Evolutionary conservation across 2,888 invertebrate genomes (phyloP).

Genomic region (Idaea biselata): DNA sequence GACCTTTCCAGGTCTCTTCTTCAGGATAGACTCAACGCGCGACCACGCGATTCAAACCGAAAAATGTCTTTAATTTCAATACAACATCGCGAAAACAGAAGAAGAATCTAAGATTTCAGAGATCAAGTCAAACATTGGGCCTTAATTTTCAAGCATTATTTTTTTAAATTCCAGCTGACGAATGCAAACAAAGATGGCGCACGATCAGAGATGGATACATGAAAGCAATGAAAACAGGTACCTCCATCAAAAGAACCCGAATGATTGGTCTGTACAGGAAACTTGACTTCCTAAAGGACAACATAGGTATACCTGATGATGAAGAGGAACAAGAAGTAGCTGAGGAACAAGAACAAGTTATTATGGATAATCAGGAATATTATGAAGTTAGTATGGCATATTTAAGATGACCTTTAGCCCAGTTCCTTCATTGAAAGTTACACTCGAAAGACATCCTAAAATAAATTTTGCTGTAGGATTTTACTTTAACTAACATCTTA

Average conservation of each 20-base stretch:
- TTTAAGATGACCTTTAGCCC: too few relatives aligned
- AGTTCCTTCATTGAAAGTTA: too few relatives aligned
- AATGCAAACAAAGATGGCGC: constrained; percentile 80
- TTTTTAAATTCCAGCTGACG: constrained; percentile 67
- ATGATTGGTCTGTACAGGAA: constrained; percentile 56
- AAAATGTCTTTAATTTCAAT: too few relatives aligned
- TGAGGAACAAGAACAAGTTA: constrained; percentile 49
- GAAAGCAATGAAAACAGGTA: constrained; percentile 67
- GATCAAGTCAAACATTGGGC: too few relatives aligned
- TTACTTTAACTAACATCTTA: too few relatives aligned
- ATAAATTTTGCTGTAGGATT: too few relatives aligned
- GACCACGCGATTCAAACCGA: too few relatives aligned
- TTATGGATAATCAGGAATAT: constrained; percentile 72
- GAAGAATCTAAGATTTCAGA: too few relatives aligned
- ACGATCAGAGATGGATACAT: constrained; percentile 78
- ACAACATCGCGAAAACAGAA: too few relatives aligned
- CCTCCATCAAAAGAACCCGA: constrained; percentile 55
- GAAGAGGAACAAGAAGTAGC: constrained; percentile 32
- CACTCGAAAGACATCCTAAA: too few relatives aligned
- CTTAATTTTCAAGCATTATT: constrained; percentile 3
- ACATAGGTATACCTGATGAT: constrained; percentile 31
- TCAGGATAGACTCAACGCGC: too few relatives aligned
- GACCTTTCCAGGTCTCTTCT: too few relatives aligned
- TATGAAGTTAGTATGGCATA: constrained; percentile 54
- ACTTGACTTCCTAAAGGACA: constrained; percentile 57